Evolutionary conservation across 2,888 invertebrate genomes (phyloP).

Genomic region (Agrotis ipsilon): DNA sequence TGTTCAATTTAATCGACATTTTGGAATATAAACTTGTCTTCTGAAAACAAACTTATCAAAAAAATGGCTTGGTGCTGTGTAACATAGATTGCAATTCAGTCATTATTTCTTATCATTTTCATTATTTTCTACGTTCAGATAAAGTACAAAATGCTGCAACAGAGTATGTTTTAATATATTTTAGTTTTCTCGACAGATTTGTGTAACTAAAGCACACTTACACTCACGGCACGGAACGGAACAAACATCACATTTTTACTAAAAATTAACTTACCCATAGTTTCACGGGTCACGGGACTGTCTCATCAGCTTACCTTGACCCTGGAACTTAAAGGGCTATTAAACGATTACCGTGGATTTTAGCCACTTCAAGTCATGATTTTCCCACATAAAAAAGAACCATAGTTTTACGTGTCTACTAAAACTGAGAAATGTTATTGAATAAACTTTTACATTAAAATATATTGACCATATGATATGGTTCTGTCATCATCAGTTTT

Average conservation of each 20-base stretch:
- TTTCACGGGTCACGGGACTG: no score
- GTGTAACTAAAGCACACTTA: neutral
- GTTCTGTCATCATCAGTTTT: no score
- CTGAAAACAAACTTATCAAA: neutral
- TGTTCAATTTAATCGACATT: constrained; percentile 10
- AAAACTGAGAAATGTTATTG: neutral
- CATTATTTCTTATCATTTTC: constrained; percentile 19
- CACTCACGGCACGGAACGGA: no score
- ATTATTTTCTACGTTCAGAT: constrained; percentile 19
- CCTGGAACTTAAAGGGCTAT: no score
- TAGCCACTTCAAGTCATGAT: no score
- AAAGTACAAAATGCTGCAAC: neutral
- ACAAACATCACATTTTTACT: no score
- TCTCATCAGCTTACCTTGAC: no score
- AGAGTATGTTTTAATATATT: neutral
- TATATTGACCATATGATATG: no score
- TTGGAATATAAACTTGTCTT: neutral
- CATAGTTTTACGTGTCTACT: neutral
- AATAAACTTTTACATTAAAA: neutral
- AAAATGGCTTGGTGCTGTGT: neutral
- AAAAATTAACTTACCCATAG: no score
- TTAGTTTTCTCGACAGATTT: neutral
- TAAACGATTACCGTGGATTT: no score
- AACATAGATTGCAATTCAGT: constrained; percentile 13
- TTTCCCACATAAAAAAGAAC: no score